Base-by-base conservation (phyloP, 2,797 vertebrate species). In the Odontamblyopus lacepedii region DNA sequence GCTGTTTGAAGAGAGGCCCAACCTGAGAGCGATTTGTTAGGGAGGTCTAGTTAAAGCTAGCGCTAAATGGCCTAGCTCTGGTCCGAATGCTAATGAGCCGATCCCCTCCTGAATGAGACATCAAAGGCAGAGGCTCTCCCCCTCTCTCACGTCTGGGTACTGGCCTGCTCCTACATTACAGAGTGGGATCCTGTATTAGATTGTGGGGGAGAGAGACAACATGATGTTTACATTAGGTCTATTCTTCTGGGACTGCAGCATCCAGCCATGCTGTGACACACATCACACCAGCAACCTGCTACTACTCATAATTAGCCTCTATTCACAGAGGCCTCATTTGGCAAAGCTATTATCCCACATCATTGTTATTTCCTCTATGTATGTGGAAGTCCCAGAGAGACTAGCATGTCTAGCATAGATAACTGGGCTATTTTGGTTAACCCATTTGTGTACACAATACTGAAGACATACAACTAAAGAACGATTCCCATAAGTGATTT, bases 11-110 rank as follows among this genome's bases (percentile, higher is more conserved):
- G 44, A 84, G 32, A 74, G 75, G 70, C 64, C 70, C 72, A 77
- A 83, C 70, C 83, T 83, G 78, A 81, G 84, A 83, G 80, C 41
- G 48, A 87, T 92, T 93, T 89, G 86, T 92, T 90, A 90, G 88
- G 89, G 90, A 90, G 91, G 92, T 92, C 86, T 88, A 78, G 86
- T 91, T 85, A 87, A 90, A 87, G 86, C 81, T n/a, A 51, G 71
- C 70, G 82, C 88, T 91, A 90, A 93, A 91, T 79, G 83, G 78
- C 84, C 79, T 44, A n/a, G 74, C 85, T 89, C 85, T 85, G 89
- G 85, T 88, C 84, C 77, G 89, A 91, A 93, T 91, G 85, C 84
- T 92, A 92, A 93, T 88, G 85, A 92, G 88, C 69, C 78, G 74
- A 86, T 88, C 85, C 79, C 87, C 81, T 81, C 74, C 76, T 88